phyloP scores from a whole-genome alignment of 1,140 invertebrate species.

The Diploscapter pachys region DNA sequence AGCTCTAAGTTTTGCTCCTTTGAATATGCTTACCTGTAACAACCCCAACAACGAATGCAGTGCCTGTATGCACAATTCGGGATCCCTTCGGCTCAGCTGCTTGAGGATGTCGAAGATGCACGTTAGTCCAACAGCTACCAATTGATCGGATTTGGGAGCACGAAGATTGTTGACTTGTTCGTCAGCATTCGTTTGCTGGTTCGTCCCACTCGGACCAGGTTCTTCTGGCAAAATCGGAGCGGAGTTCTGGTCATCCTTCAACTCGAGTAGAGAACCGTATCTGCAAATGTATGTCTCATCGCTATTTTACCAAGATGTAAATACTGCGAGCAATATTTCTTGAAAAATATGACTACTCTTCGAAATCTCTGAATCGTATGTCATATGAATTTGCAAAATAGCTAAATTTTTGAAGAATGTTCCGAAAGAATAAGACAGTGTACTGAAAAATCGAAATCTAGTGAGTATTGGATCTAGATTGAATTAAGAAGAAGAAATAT shows the following conservation, averaged over 20 bases:
- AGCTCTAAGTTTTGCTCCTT: no score
- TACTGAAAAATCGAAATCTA: background rate
- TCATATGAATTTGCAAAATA: background rate
- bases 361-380: background rate
- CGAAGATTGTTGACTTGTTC: background rate
- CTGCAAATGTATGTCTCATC: conserved; percentile 12
- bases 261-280: conserved; percentile 7
- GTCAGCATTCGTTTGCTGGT: background rate
- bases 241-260: background rate
- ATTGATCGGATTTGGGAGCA: conserved; percentile 18
- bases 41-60: conserved; percentile 47
- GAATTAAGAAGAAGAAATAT: background rate
- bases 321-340: background rate
- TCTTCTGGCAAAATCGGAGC: background rate
- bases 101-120: conserved; percentile 51
- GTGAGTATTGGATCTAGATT: conserved; percentile 6
- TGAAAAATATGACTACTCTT: background rate
- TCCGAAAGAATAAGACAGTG: background rate
- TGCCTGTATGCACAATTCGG: conserved; percentile 49
- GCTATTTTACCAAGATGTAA: background rate
- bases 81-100: conserved; percentile 49
- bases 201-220: background rate
- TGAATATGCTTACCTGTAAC: conserved; percentile 16
- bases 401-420: background rate
- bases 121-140: conserved; percentile 38